phyloP scores from a whole-genome alignment of 2,888 invertebrate genomes.

The Idaea dimidiata region DNA sequence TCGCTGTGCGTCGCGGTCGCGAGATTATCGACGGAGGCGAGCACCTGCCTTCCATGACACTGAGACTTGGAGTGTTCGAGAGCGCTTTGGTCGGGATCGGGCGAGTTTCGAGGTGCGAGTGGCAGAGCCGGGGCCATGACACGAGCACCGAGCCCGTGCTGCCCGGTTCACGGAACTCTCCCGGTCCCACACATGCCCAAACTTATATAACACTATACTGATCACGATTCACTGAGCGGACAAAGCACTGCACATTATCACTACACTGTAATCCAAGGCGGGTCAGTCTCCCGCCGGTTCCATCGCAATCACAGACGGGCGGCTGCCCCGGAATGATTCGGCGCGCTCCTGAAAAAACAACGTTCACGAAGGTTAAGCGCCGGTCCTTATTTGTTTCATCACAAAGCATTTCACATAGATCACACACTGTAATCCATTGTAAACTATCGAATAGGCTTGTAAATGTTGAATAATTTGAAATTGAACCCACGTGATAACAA shows the following conservation, averaged over 20 bases:
- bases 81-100: constrained; percentile 52
- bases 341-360: constrained; percentile 74
- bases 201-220: constrained; percentile 66
- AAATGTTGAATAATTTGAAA: constrained; percentile 58
- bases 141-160: constrained; percentile 78
- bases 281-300: constrained; percentile 68
- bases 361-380: constrained; percentile 61
- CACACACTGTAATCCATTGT: constrained; percentile 14
- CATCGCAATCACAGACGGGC: constrained; percentile 48
- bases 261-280: constrained; percentile 48
- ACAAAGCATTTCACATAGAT: constrained; percentile 14
- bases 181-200: constrained; percentile 55
- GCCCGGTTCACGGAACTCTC: constrained; percentile 67
- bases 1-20: constrained; percentile 77
- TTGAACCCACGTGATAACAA: constrained; percentile 80
- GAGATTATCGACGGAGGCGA: constrained; percentile 77
- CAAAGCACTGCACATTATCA: constrained; percentile 47
- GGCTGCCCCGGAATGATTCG: constrained; percentile 45
- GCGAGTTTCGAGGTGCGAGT: constrained; percentile 80
- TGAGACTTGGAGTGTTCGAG: constrained; percentile 47
- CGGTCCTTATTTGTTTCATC: constrained; percentile 53
- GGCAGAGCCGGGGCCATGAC: constrained; percentile 97
- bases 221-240: constrained; percentile 52
- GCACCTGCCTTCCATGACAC: constrained; percentile 59
- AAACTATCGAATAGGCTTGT: constrained; percentile 26